phyloP scores from a whole-genome alignment of 2,888 invertebrate species.

The Dione vanillae region DNA sequence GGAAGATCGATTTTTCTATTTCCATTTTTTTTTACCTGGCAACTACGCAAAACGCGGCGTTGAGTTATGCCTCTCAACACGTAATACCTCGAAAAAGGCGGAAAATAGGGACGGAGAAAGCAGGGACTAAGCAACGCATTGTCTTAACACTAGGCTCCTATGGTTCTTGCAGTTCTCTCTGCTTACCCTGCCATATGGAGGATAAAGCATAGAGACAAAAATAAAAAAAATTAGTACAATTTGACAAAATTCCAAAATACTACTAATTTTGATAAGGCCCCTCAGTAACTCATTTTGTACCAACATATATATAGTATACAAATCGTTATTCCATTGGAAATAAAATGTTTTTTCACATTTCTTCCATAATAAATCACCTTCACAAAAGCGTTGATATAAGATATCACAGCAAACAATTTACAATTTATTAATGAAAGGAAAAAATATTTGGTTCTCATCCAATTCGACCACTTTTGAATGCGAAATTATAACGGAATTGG shows the following conservation, averaged over 20 bases:
- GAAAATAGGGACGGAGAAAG: too few species aligned
- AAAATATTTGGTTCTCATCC: conserved; percentile 61
- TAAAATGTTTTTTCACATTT: not conserved
- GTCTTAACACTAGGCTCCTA: too few species aligned
- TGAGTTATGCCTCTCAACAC: not conserved
- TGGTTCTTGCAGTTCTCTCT: too few species aligned
- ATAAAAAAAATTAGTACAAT: too few species aligned
- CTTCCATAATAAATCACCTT: conserved; percentile 33
- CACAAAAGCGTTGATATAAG: conserved; percentile 30
- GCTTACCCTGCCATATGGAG: too few species aligned
- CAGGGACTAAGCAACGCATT: too few species aligned
- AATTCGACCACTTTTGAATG: conserved; percentile 68
- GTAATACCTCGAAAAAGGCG: not conserved
- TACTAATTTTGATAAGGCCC: too few species aligned
- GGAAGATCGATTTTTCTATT: too few species aligned
- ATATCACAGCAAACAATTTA: conserved; percentile 42
- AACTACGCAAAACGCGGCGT: not conserved
- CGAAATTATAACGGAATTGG: conserved; percentile 66
- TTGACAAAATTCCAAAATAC: too few species aligned
- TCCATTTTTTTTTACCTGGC: too few species aligned
- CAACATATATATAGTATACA: not conserved
- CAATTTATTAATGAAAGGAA: conserved; percentile 64
- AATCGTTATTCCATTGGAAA: conserved; percentile 5
- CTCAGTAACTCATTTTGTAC: not conserved
- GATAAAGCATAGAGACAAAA: too few species aligned